Conservation (phyloP, 2,888 invertebrate species). For the Congeria kusceri region DNA sequence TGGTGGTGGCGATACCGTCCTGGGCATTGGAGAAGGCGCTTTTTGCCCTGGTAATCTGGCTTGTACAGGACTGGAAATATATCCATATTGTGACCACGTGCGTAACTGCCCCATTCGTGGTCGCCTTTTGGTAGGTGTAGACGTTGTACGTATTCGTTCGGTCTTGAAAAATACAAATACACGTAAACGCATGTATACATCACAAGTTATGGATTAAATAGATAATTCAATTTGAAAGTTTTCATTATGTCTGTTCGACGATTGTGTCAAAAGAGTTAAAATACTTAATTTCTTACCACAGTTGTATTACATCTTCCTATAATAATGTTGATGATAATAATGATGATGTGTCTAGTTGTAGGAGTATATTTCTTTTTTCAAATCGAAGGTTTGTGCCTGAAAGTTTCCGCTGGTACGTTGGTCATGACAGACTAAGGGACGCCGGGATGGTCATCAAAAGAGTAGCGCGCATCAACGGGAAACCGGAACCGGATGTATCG, state of each 20-base stretch:
- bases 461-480: conserved; percentile 58
- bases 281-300: too few relatives aligned
- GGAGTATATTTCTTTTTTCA: too few relatives aligned
- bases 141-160: too few relatives aligned
- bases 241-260: too few relatives aligned
- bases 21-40: conserved; percentile 60
- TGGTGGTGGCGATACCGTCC: conserved; percentile 63
- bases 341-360: too few relatives aligned
- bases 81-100: conserved; percentile 60
- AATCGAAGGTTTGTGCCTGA: conserved; percentile 65
- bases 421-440: conserved; percentile 46
- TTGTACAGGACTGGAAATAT: conserved; percentile 63
- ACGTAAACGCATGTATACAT: too few relatives aligned
- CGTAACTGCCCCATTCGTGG: conserved; percentile 57
- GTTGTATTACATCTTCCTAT: too few relatives aligned
- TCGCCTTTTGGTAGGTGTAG: conserved; percentile 64
- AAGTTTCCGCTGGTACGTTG: conserved; percentile 68
- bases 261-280: too few relatives aligned
- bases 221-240: too few relatives aligned
- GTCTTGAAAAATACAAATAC: too few relatives aligned
- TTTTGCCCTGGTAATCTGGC: conserved; percentile 57
- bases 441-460: conserved; percentile 53
- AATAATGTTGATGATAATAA: too few relatives aligned
- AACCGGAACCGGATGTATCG: conserved; percentile 43
- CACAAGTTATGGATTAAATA: too few relatives aligned